These are phyloP conservation scores for Sander lucioperca DNA, from an alignment of 2,113 vertebrate genomes.

Conservation along the genomic window DNA sequence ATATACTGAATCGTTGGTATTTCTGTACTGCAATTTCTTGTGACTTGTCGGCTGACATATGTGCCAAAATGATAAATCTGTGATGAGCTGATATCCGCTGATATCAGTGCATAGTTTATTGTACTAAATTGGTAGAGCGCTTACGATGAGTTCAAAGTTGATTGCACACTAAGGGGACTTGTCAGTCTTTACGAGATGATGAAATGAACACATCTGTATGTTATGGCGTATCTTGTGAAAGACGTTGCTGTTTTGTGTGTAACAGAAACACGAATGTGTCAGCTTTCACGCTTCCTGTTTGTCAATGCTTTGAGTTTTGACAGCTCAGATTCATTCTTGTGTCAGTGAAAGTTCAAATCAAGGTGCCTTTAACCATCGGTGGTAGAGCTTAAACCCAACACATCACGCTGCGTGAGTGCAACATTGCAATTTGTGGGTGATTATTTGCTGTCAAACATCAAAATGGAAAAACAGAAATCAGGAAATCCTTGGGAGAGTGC, in stretches of 20 bases:
- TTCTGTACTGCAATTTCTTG: not conserved
- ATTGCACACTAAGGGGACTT: not conserved
- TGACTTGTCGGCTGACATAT: not conserved
- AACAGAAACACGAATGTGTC: not conserved
- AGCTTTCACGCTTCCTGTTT: not conserved
- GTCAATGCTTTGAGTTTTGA: not conserved
- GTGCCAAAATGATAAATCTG: not conserved
- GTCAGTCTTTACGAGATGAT: not conserved
- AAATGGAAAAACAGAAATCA: constrained; percentile 37
- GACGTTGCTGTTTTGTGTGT: not conserved
- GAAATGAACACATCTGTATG: not conserved
- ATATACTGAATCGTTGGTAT: not conserved
- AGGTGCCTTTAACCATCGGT: constrained; percentile 1
- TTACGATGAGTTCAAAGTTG: not conserved
- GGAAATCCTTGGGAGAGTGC: constrained; percentile 5
- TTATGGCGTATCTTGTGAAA: not conserved
- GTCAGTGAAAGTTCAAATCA: constrained; percentile 17
- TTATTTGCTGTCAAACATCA: constrained; percentile 46
- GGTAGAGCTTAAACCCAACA: not conserved
- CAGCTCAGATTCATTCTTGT: not conserved
- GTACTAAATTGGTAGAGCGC: not conserved
- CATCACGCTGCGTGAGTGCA: not conserved
- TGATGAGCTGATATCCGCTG: not conserved
- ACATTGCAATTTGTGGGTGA: constrained; percentile 18
- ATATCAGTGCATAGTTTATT: no score